Conservation (phyloP, 2,797 vertebrate species). For the Luscinia luscinia region DNA sequence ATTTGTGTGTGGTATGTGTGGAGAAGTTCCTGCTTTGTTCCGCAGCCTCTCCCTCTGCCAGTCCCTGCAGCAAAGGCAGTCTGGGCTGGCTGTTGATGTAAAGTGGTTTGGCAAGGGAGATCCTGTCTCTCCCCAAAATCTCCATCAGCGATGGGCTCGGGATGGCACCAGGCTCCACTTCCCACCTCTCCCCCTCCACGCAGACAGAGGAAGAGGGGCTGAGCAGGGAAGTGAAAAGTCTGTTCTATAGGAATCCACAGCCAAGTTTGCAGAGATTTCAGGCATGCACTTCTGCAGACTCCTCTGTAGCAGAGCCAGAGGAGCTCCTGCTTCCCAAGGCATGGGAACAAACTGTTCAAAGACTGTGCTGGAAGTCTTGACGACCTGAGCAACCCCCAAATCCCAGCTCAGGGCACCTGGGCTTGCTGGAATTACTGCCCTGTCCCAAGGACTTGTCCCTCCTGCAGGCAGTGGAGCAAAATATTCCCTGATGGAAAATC, state of each 20-base stretch:
- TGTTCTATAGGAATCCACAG: not conserved
- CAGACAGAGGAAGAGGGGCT: not conserved
- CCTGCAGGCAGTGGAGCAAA: not conserved
- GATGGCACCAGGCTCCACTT: not conserved
- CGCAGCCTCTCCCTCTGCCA: constrained; percentile 45
- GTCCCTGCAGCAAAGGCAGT: constrained; percentile 57
- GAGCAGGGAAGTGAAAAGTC: not conserved
- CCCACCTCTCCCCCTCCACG: not conserved
- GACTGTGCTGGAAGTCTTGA: not conserved
- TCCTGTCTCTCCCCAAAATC: constrained; percentile 14
- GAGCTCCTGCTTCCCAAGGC: not conserved
- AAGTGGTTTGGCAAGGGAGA: constrained; percentile 52
- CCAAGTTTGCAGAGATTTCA: constrained; percentile 23
- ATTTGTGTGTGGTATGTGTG: constrained; percentile 57
- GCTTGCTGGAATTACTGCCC: not conserved
- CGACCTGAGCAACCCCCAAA: not conserved
- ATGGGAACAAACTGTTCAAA: not conserved
- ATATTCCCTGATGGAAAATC: not conserved
- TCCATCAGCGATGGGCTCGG: not conserved
- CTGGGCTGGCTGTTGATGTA: constrained; percentile 22
- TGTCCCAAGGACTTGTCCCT: not conserved
- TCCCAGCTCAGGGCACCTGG: not conserved
- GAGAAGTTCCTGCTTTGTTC: constrained; percentile 61
- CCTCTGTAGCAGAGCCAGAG: not conserved
- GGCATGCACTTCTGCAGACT: not conserved